Percentiles rank a stretch among this genome's conserved stretches.
Conservation (phyloP, 2,797 vertebrate genomes). For the Aselliscus stoliczkanus region DNA sequence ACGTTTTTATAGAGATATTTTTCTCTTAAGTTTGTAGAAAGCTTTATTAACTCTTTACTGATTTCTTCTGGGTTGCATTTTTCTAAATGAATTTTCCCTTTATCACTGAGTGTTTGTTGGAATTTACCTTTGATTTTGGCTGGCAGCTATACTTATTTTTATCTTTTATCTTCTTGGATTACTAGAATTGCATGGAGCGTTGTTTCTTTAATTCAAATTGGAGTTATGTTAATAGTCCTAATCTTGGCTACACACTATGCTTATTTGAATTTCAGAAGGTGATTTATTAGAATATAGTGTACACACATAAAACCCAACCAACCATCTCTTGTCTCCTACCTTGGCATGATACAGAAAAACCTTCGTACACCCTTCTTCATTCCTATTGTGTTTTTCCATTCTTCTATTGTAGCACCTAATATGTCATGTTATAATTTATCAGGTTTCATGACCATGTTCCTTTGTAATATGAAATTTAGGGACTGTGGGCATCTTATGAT, state of each 20-base stretch:
- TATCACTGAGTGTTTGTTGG: neutral
- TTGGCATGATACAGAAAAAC: neutral
- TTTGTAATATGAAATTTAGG: neutral
- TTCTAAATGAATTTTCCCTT: neutral
- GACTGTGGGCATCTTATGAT: neutral
- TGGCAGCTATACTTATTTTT: neutral
- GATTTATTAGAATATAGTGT: neutral
- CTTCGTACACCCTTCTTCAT: neutral
- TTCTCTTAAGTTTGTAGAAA: slow-evolving; percentile 65
- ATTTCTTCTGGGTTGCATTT: neutral
- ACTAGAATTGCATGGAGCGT: neutral
- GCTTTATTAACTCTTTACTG: slow-evolving; percentile 52
- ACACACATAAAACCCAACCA: neutral
- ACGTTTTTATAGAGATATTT: slow-evolving; percentile 77
- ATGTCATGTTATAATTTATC: neutral
- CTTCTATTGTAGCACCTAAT: neutral
- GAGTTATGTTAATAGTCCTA: neutral
- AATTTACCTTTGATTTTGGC: slow-evolving; percentile 5
- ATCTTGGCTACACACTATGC: neutral
- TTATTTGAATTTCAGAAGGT: neutral
- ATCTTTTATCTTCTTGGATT: neutral
- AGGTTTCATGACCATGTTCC: neutral
- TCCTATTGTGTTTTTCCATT: neutral
- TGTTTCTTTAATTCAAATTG: slow-evolving; percentile 19
- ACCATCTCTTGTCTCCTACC: neutral